Conservation (phyloP, 2,888 invertebrate species). For the Stenolophus ochropezus region DNA sequence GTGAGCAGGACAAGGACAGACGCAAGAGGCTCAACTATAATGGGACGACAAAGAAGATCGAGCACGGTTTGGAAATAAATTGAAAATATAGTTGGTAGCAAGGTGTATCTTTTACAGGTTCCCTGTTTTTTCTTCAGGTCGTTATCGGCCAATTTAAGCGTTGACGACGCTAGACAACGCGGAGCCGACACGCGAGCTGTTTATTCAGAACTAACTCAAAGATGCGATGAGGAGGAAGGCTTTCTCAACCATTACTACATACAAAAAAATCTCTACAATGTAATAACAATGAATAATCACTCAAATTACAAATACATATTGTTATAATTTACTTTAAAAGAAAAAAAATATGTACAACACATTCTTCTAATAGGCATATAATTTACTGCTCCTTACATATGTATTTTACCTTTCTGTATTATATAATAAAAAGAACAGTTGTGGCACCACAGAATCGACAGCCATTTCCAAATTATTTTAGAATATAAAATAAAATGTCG, state of each 20-base stretch:
- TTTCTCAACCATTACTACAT: not conserved
- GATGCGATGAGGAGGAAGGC: not conserved
- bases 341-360: too few relatives aligned
- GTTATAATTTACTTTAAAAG: too few relatives aligned
- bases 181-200: not conserved
- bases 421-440: too few relatives aligned
- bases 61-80: slow-evolving; percentile 63
- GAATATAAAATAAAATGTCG: too few relatives aligned
- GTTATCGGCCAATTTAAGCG: slow-evolving; percentile 65
- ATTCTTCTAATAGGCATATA: too few relatives aligned
- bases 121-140: slow-evolving; percentile 62
- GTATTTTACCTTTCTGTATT: too few relatives aligned
- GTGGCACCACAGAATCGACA: too few relatives aligned
- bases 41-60: slow-evolving; percentile 60
- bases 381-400: too few relatives aligned
- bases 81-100: slow-evolving; percentile 63
- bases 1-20: slow-evolving; percentile 6
- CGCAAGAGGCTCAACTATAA: slow-evolving; percentile 57
- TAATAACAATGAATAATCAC: too few relatives aligned
- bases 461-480: too few relatives aligned
- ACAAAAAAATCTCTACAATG: not conserved
- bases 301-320: too few relatives aligned
- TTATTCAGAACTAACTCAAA: not conserved
- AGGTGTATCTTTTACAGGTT: slow-evolving; percentile 64
- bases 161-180: slow-evolving; percentile 22